Evolutionary conservation across 2,888 invertebrate species (phyloP), one percentile per base, ranked within the genome.

Genomic region (Miltochrista miniata): DNA sequence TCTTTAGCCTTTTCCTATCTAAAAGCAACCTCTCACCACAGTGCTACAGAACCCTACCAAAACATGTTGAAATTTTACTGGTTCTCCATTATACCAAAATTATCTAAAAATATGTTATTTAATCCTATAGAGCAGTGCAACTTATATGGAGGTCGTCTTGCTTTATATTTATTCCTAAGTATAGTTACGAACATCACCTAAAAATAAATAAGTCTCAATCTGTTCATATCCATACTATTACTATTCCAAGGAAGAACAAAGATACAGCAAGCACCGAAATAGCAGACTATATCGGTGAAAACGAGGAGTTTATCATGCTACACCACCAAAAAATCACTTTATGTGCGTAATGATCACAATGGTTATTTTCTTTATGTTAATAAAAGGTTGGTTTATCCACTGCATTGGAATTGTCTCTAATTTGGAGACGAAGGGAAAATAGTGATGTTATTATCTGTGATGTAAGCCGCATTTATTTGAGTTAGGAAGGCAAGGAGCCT

Each of bases 341-440:
- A 76, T 75, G 70, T 66, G 64, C 70, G 58, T 70, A 68, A 77
- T 74, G 76, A 78, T 77, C 72, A 64, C 70, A 68, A 70, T 76
- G 77, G 79, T 76, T 75, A 76, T 79, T 81, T 81, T 81, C 80
- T 81, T 80, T 74, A 66, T 65, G 64, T 67, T 72, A 65, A 73
- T 78, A 74, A 76, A 76, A 76, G 69, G 61, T 55, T 54, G 64
- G 54, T 56, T 59, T 56, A 59, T 66, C 51, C 64, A 54, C 64
- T 71, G 79, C 73, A 75, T 80, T 60, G 63, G 67, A 82, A 81
- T 81, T 59, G 70, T 76, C 66, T 57, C 45, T 74, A 73, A 72
- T 76, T 64, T 58, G 56, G 61, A 59, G 56, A 56, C 60, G 60
- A 59, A 62, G 56, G 60, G 59, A 58, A 55, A 64, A 54, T 55